Evolutionary conservation across 2,888 invertebrate genomes (phyloP), one percentile per base, ranked within the genome.

Genomic region (Acanthosepion pharaonis): DNA sequence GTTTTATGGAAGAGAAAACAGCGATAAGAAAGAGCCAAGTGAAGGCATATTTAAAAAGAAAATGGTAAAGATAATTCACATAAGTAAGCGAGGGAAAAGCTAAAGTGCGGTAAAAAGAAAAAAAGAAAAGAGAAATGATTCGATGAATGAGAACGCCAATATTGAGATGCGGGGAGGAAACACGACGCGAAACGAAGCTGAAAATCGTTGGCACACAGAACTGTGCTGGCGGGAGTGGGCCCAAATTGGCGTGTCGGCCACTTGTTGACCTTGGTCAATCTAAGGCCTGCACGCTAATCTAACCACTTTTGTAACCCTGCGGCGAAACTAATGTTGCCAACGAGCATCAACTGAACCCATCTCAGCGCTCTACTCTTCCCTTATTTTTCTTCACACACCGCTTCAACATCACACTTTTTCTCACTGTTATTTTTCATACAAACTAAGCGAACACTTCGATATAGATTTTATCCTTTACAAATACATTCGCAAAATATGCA

Each of bases 181-280:
- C 33, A 78, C 78, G 78, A 33, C 15, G 78, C 78, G 78, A 78
- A 78, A 78, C 78, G 78, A 78, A 78, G 78, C 78, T 78, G 78
- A 78, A 78, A 78, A 78, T 78, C 78, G 78, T 78, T 78, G 78
- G 78, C 78, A 78, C 78, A 78, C n/a, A n/a, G 78, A n/a, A 78
- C n/a, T 33, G 78, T 78, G 78, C 78, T 78, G 78, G 78, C 78
- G 78, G 78, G 78, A 78, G 78, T 78, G 93, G 93, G n/a, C 28
- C 93, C 49, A 93, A 93, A 53, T 92, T 93, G 51, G 93, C 93
- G 93, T 53, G 93, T 93, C 93, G 93, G 93, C n/a, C 93, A 93
- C 93, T 93, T 93, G 93, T 93, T 93, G 93, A 93, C 93, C 93
- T 93, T n/a, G 93, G 93, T 93, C 93, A 93, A 93, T 53, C 48